Evolutionary conservation across 2,797 vertebrate genomes (phyloP).

Genomic region (Potorous gilbertii): DNA sequence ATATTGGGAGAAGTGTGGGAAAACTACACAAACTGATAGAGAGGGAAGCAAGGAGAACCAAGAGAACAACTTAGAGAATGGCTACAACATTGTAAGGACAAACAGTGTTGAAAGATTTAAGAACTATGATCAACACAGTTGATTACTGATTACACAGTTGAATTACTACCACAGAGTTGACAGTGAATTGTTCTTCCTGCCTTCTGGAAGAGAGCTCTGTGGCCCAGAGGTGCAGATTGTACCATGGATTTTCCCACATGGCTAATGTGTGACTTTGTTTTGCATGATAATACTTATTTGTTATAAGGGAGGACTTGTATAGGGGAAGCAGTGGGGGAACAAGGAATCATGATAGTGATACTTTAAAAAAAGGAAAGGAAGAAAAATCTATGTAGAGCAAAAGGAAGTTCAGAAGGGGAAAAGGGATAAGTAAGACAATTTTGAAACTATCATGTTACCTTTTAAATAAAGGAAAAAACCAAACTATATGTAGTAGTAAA

Average conservation of each 20-base stretch:
- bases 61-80: neutral
- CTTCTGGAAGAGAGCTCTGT: neutral
- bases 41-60: neutral
- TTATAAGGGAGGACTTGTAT: neutral
- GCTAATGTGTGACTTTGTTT: neutral
- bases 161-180: neutral
- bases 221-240: neutral
- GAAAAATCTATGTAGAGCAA: neutral
- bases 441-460: neutral
- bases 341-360: neutral
- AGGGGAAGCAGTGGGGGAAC: neutral
- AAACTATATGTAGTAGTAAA: neutral
- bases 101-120: neutral
- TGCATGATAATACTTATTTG: neutral
- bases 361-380: neutral
- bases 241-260: neutral
- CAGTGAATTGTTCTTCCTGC: neutral
- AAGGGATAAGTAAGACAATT: neutral
- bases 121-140: neutral
- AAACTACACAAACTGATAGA: neutral
- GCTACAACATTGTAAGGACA: neutral
- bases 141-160: too few species aligned
- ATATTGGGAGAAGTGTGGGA: neutral
- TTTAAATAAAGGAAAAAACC: neutral
- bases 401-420: neutral